Evolutionary conservation across 2,797 vertebrate species (phyloP), one percentile per base, ranked within the genome.

Genomic region (Phrynocephalus vlangalii): DNA sequence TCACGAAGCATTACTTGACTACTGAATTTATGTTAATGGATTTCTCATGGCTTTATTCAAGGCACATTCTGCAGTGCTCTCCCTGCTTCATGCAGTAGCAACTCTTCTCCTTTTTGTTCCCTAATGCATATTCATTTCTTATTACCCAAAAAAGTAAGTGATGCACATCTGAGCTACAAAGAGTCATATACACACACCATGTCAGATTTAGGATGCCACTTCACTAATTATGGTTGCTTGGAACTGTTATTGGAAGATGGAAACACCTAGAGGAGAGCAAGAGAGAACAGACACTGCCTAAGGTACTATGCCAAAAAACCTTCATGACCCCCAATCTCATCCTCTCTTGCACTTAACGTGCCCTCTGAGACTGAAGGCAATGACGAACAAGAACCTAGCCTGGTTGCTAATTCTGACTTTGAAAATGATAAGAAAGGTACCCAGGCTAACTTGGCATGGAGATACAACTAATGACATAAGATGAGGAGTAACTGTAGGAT

Each of bases 1-100:
- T 9, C 9, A 60, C 18, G 6, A 77, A 76, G 11, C 66, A n/a
- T 22, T 60, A 10, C 1, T n/a, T 56, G n/a, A 44, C 16, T 60
- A 78, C 44, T 68, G 9, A 0, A 9, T 56, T 26, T 83, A 1
- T 0, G 6, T 28, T 68, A 0, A 0, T 0, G 0, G 26, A 81
- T 91, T 67, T 5, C 18, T 48, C 60, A 1, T 4, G 79, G 78
- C 86, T 24, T 48, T 8, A 56, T 0, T 24, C 33, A 60, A 83
- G 56, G 48, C 28, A 82, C 0, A 28, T 72, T 28, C n/a, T 66
- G 56, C 33, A 60, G 72, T 38, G 2, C 16, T 0, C 82, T 60
- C 44, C 15, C 73, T 10, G n/a, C 33, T 38, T 82, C 1, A 1
- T 8, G 26, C 1, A 77, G 2, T 83, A 56, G 3, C 77, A 86